phyloP scores from a whole-genome alignment of 2,797 vertebrate species.

The Notamacropus eugenii region DNA sequence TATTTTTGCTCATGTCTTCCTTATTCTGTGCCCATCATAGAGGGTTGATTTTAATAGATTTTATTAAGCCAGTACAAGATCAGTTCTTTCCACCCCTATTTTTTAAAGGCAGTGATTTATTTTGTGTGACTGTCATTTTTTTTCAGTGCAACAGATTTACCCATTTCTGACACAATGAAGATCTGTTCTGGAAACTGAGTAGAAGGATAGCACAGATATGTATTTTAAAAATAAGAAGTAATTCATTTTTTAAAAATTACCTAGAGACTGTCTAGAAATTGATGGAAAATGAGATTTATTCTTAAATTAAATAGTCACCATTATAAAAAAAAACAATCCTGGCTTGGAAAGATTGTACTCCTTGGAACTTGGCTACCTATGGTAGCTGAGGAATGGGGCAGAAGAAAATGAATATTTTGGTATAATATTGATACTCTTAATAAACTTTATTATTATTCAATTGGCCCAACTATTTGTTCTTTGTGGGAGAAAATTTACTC shows the following conservation, averaged over 20 bases:
- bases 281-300: conserved; percentile 60
- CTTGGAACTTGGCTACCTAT: neutral
- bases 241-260: conserved; percentile 51
- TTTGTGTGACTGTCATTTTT: conserved; percentile 27
- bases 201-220: conserved; percentile 61
- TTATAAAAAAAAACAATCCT: conserved; percentile 63
- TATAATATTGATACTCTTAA: conserved; percentile 26
- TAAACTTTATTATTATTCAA: conserved; percentile 40
- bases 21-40: neutral
- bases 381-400: neutral
- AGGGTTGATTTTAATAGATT: neutral
- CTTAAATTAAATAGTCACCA: conserved; percentile 59
- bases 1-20: neutral
- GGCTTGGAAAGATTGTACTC: neutral
- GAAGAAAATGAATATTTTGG: neutral
- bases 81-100: neutral
- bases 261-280: conserved; percentile 70
- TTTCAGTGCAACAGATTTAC: conserved; percentile 46
- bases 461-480: conserved; percentile 49
- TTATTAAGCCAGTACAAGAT: neutral
- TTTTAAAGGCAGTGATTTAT: conserved; percentile 15
- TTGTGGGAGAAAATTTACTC: conserved; percentile 40
- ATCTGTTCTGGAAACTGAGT: conserved; percentile 59
- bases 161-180: conserved; percentile 59
- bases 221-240: conserved; percentile 72